Percentiles rank a stretch among this genome's conserved stretches.
Conservation (phyloP, 1,140 invertebrate genomes). For the Drosophila hydei region DNA sequence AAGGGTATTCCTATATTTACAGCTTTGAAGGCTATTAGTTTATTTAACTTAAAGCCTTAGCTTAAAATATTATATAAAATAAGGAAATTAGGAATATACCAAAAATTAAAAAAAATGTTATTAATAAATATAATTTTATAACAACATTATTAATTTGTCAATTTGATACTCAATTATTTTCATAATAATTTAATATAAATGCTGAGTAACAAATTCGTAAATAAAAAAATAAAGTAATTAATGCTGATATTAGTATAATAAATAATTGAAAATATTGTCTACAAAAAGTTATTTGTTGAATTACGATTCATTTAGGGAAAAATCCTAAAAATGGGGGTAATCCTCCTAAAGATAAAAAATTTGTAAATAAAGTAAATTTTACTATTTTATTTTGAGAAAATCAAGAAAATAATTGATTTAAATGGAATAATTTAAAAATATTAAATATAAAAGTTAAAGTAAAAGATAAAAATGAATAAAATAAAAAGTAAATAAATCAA, state of each 20-base stretch:
- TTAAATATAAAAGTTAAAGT: conserved; percentile 84
- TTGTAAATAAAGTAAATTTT: conserved; percentile 84
- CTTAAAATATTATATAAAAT: too few species aligned
- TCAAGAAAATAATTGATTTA: conserved; percentile 84
- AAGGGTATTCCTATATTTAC: conserved; percentile 84
- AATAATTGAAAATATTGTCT: conserved; percentile 80
- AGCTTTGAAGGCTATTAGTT: conserved; percentile 87
- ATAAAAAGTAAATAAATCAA: conserved; percentile 84
- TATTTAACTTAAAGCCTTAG: conserved; percentile 86
- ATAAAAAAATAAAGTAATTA: too few species aligned
- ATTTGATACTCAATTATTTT: too few species aligned
- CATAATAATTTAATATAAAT: too few species aligned
- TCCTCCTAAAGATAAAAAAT: conserved; percentile 85
- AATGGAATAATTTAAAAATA: conserved; percentile 83
- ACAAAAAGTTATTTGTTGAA: conserved; percentile 84
- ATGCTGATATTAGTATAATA: too few species aligned
- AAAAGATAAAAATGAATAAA: conserved; percentile 83
- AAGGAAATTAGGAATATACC: too few species aligned
- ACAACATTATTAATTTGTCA: conserved; percentile 80
- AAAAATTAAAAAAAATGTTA: conserved; percentile 80
- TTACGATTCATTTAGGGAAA: conserved; percentile 85
- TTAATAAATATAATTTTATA: conserved; percentile 78
- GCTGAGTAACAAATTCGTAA: too few species aligned
- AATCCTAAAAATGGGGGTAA: conserved; percentile 85
- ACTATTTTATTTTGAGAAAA: conserved; percentile 74